These are phyloP conservation scores for Acanthurus leucopareius DNA, from an alignment of 2,797 vertebrate species.

Conservation along the genomic window DNA sequence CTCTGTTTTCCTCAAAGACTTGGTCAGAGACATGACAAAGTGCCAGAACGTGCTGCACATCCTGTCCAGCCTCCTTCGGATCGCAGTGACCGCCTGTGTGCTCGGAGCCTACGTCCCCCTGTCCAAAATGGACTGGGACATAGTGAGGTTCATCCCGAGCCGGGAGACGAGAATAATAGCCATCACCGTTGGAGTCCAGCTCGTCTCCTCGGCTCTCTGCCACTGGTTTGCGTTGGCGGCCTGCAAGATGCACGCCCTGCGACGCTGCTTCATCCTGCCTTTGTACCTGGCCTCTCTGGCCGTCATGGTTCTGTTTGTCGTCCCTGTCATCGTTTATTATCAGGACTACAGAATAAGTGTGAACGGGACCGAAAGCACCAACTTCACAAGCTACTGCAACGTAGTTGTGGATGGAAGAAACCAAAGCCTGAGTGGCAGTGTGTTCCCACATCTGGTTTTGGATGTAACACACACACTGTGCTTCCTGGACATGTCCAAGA, in stretches of 20 bases:
- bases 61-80: constrained; percentile 74
- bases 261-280: constrained; percentile 79
- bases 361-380: constrained; percentile 29
- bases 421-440: too few species aligned
- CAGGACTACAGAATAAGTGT: constrained; percentile 26
- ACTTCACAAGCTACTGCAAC: constrained; percentile 64
- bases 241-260: constrained; percentile 85
- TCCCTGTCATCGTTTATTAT: constrained; percentile 56
- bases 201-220: constrained; percentile 79
- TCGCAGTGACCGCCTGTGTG: constrained; percentile 73
- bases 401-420: constrained; percentile 4
- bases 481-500: too few species aligned
- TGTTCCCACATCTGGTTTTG: too few species aligned
- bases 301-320: constrained; percentile 65
- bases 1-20: constrained; percentile 37
- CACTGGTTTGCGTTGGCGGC: constrained; percentile 80
- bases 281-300: constrained; percentile 76
- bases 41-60: constrained; percentile 73
- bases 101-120: constrained; percentile 73
- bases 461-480: too few species aligned
- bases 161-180: constrained; percentile 47
- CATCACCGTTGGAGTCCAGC: constrained; percentile 76
- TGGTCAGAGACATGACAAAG: constrained; percentile 63
- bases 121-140: constrained; percentile 65
- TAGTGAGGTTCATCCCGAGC: constrained; percentile 33